Evolutionary conservation across 2,113 vertebrate genomes (phyloP).

Genomic region (Bubalus kerabau): DNA sequence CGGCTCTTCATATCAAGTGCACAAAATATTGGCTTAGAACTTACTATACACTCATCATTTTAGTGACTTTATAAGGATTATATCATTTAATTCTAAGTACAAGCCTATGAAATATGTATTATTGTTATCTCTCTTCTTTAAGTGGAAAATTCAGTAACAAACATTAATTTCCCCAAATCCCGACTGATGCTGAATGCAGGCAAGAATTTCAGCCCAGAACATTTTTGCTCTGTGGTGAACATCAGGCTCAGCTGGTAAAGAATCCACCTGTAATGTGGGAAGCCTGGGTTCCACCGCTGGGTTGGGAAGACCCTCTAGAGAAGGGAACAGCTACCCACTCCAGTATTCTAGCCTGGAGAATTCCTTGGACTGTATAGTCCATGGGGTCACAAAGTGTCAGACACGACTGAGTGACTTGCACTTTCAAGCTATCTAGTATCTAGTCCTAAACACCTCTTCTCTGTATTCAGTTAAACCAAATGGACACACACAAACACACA

Average conservation of each 20-base stretch:
- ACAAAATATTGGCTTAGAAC: not conserved
- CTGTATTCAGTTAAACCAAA: not conserved
- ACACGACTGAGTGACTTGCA: not conserved
- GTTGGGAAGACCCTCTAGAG: not conserved
- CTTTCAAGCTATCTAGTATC: not conserved
- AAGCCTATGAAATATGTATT: not conserved
- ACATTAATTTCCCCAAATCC: not conserved
- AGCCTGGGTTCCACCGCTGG: not conserved
- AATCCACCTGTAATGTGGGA: not conserved
- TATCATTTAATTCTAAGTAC: not conserved
- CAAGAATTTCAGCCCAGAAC: not conserved
- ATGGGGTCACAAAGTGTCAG: not conserved
- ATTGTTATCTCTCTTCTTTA: not conserved
- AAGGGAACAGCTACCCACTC: not conserved
- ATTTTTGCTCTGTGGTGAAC: not conserved
- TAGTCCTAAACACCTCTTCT: not conserved
- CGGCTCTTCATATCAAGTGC: accelerated
- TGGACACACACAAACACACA: not conserved
- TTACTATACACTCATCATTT: not conserved
- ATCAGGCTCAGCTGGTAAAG: not conserved
- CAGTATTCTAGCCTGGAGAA: not conserved
- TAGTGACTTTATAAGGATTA: not conserved
- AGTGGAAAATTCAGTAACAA: not conserved
- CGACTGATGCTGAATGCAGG: not conserved
- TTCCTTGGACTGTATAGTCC: not conserved